Conservation (phyloP, 1,140 invertebrate species). For the Trichoplusia ni region DNA sequence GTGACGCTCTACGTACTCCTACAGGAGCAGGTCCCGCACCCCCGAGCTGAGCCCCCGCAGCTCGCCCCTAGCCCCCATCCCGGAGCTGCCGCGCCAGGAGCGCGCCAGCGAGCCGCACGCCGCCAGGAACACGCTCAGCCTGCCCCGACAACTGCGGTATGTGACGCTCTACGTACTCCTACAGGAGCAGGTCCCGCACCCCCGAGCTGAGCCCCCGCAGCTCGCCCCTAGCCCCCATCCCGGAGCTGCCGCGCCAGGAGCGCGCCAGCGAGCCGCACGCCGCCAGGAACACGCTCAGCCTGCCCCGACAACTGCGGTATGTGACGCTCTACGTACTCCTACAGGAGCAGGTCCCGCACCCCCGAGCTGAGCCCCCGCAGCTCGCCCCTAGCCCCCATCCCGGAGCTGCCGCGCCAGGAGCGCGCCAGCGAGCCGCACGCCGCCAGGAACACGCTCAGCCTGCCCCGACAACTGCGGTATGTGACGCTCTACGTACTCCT, state of each 20-base stretch:
- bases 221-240: constrained; percentile 51
- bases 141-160: constrained; percentile 40
- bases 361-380: constrained; percentile 57
- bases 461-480: constrained; percentile 40
- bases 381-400: constrained; percentile 51
- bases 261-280: constrained; percentile 44
- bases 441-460: constrained; percentile 27
- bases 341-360: constrained; percentile 57
- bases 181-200: constrained; percentile 57
- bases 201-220: constrained; percentile 57
- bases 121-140: constrained; percentile 27
- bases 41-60: constrained; percentile 57
- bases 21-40: constrained; percentile 57
- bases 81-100: constrained; percentile 52
- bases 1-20: too few relatives aligned
- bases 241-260: constrained; percentile 52
- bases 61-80: constrained; percentile 51
- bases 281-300: constrained; percentile 27
- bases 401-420: constrained; percentile 52
- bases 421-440: constrained; percentile 44
- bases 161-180: too few relatives aligned
- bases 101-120: constrained; percentile 44
- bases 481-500: too few relatives aligned
- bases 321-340: too few relatives aligned
- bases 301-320: constrained; percentile 40